A percentile compares a stretch with the other conserved stretches of the same genome.
Evolutionary conservation across 1,140 invertebrate species (phyloP).

Genomic region (Hypsibius dujardini): DNA sequence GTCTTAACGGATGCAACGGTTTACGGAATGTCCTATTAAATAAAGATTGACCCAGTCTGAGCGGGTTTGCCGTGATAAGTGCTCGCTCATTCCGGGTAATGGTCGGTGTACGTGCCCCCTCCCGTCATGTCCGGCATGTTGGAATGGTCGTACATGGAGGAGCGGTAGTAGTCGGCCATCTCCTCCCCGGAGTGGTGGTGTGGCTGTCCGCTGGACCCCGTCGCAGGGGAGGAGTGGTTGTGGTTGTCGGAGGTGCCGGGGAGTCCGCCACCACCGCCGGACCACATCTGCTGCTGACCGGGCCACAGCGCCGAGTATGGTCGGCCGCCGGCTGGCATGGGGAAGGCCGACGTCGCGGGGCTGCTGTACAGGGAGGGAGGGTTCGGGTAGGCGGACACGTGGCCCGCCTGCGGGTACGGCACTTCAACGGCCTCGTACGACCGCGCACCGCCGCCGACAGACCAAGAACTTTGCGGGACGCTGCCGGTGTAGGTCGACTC

Average conservation of each 20-base stretch:
- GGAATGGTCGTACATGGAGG: background rate
- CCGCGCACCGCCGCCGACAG: too few relatives aligned
- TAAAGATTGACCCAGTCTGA: too few relatives aligned
- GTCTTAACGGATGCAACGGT: too few relatives aligned
- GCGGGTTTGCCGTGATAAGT: too few relatives aligned
- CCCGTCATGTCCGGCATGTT: background rate
- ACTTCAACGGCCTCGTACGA: too few relatives aligned
- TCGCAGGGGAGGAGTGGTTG: background rate
- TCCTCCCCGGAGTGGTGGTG: background rate
- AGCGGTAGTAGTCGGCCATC: background rate
- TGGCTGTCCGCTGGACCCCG: background rate
- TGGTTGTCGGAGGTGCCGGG: background rate
- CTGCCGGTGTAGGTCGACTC: too few relatives aligned
- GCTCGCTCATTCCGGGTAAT: too few relatives aligned
- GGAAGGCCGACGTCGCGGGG: too few relatives aligned
- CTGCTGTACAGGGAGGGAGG: background rate
- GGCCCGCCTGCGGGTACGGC: too few relatives aligned
- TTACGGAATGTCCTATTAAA: too few relatives aligned
- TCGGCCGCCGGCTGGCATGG: background rate
- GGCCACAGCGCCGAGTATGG: background rate
- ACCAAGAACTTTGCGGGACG: too few relatives aligned
- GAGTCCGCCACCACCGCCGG: background rate
- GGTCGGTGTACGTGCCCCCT: too few relatives aligned
- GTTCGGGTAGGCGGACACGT: background rate
- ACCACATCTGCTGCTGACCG: background rate